Evolutionary conservation across 2,888 invertebrate genomes (phyloP).

Genomic region (Ormyrus rosae): DNA sequence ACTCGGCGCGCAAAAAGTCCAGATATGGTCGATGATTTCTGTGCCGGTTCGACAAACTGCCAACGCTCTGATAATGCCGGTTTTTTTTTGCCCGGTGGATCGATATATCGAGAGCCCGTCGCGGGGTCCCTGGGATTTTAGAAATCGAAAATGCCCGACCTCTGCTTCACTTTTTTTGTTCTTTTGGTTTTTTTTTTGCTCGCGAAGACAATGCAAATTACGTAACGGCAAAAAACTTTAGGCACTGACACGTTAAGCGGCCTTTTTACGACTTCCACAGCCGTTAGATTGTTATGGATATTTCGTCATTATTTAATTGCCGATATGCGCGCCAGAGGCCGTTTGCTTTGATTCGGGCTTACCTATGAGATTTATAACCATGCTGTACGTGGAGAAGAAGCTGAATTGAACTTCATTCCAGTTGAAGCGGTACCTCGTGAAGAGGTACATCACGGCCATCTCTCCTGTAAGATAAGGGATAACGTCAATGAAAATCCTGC

Average conservation of each 20-base stretch:
- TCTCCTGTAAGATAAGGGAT: conserved; percentile 79
- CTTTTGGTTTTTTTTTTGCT: conserved; percentile 3
- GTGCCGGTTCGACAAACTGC: too few relatives aligned
- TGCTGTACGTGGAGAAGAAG: conserved; percentile 89
- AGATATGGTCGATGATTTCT: too few relatives aligned
- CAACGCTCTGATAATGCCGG: too few relatives aligned
- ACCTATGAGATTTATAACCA: conserved; percentile 89
- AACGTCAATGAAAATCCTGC: too few relatives aligned
- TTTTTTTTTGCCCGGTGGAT: neutral
- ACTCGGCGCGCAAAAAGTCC: too few relatives aligned
- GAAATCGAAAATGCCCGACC: conserved; percentile 36
- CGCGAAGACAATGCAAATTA: conserved; percentile 22
- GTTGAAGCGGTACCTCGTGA: conserved; percentile 89
- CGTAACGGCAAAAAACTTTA: conserved; percentile 24
- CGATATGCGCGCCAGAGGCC: too few relatives aligned
- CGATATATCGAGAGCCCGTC: conserved; percentile 17
- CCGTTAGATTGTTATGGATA: too few relatives aligned
- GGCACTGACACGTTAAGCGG: neutral
- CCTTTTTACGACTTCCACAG: conserved; percentile 7
- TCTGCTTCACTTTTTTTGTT: neutral
- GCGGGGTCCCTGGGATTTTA: conserved; percentile 14
- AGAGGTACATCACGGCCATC: conserved; percentile 90
- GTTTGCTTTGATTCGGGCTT: conserved; percentile 67
- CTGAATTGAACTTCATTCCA: conserved; percentile 93
- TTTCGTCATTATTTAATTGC: too few relatives aligned